Conservation (phyloP, 2,113 vertebrate genomes). For the Urocolius indicus region DNA sequence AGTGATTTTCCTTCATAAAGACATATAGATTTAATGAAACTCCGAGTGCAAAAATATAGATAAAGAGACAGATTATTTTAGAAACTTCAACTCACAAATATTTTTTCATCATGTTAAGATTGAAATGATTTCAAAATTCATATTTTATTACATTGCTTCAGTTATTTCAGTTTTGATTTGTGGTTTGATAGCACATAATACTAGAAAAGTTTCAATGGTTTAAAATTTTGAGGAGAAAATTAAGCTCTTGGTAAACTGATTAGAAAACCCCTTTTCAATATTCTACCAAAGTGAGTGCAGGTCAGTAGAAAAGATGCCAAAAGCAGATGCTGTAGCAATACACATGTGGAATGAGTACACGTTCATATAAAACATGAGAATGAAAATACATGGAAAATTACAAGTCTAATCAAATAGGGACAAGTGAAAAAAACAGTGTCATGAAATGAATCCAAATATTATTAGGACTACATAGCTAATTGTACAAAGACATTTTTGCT, state of each 20-base stretch:
- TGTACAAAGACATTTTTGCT: neutral
- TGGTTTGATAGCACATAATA: neutral
- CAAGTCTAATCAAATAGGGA: neutral
- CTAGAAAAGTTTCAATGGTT: neutral
- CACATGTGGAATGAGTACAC: neutral
- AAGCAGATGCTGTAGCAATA: neutral
- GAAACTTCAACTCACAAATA: neutral
- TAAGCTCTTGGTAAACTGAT: neutral
- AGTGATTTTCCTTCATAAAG: neutral
- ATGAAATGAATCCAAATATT: neutral
- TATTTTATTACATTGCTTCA: neutral
- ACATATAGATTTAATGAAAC: neutral
- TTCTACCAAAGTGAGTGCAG: neutral
- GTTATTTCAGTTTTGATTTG: neutral
- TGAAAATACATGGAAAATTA: neutral
- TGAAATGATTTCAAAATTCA: neutral
- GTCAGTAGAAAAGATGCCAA: neutral
- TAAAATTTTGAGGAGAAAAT: neutral
- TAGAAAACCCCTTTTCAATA: neutral
- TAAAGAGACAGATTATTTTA: neutral
- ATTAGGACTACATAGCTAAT: neutral
- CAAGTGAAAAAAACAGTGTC: neutral
- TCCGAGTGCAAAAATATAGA: neutral
- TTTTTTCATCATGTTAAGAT: neutral
- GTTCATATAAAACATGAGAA: rapidly evolving